Evolutionary conservation across 1,140 invertebrate species (phyloP), one percentile per base, ranked within the genome.

Genomic region (Choristoneura fumiferana): DNA sequence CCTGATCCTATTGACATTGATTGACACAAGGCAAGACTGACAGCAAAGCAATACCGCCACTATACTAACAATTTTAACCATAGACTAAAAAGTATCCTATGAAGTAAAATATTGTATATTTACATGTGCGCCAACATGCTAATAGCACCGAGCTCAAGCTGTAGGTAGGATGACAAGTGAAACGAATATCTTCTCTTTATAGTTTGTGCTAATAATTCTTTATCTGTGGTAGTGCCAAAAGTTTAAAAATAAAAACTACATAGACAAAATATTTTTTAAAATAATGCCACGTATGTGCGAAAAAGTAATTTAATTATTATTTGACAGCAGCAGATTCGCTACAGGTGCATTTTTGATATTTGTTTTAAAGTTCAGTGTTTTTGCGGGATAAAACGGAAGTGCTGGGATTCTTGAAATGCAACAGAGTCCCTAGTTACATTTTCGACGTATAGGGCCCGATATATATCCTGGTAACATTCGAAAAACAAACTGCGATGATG

Each of bases 391-490:
- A 13, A 49, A 17, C 12, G 22, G 18, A 22, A 29, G 43, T 49
- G 18, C 4, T 22, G 29, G 10, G 22, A 49, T 29, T 49, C 43
- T 29, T n/a, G 43, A 49, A 49, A 49, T 49, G 43, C 18, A 22
- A 45, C 17, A 45, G 14, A 29, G 18, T 49, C 10, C 52, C 14
- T 36, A 34, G 49, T 55, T 57, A 43, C 43, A 45, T 15, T n/a
- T 14, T 57, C 12, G 10, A 57, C 10, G 22, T 34, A 45, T 43
- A 40, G 43, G 43, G 43, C 22, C 17, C 22, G 18, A 49, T 49
- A n/a, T n/a, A n/a, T n/a, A 66, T 76, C 68, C 78, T 87, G 81
- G 84, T 87, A 87, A 87, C 84, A 87, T 87, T 84, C 65, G 58
- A 69, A 84, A 79, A 79, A 84, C 81, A 86, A 85, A 85, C 78